Conservation (phyloP, 2,113 vertebrate species). For the Cairina moschata region DNA sequence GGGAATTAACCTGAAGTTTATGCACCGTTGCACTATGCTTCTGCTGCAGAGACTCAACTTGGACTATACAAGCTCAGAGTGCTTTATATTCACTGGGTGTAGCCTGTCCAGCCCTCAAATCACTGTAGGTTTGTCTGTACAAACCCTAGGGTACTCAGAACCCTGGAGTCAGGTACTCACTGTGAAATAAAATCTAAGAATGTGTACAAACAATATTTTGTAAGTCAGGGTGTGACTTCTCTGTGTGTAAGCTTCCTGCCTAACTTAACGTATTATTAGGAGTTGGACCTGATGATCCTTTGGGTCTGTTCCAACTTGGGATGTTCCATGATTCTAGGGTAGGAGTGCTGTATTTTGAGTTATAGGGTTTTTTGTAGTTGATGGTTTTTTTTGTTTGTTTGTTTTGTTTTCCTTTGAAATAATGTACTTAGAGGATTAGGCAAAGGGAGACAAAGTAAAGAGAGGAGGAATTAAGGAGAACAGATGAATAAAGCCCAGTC, state of each 20-base stretch:
- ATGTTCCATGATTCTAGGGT: neutral
- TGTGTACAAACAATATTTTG: neutral
- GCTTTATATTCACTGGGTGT: neutral
- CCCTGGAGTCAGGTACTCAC: neutral
- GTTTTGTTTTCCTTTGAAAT: neutral
- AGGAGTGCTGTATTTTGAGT: neutral
- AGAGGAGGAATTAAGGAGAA: neutral
- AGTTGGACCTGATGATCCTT: neutral
- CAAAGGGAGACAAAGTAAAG: neutral
- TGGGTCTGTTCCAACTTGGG: neutral
- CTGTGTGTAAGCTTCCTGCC: neutral
- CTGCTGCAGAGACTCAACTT: neutral
- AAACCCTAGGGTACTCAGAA: neutral
- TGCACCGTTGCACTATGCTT: neutral
- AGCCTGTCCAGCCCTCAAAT: neutral
- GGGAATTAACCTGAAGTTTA: neutral
- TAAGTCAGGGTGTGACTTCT: neutral
- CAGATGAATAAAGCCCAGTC: neutral
- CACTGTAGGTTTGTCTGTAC: neutral
- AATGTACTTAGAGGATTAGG: neutral
- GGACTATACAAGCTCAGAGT: neutral
- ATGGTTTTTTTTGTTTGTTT: neutral
- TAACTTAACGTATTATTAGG: neutral
- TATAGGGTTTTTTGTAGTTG: neutral
- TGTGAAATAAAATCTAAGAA: constrained; percentile 52